A percentile compares a stretch with the other conserved stretches of the same genome.
Evolutionary conservation across 2,113 vertebrate species (phyloP).

Genomic region (Hippoglossus stenolepis): DNA sequence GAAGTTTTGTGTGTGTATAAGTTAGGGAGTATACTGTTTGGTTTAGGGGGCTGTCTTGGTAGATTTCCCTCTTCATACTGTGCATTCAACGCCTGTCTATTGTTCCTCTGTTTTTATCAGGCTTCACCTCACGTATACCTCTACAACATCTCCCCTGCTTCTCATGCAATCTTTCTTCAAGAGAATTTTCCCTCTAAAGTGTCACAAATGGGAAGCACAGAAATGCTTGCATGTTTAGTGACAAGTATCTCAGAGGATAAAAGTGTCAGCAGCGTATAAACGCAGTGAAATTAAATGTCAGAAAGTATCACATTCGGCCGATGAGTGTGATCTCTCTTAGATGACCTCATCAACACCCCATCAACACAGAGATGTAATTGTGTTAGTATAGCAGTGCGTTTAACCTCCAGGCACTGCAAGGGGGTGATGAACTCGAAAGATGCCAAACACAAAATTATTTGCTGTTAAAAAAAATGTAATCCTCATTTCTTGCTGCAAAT

Average conservation of each 20-base stretch:
- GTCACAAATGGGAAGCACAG: conserved; percentile 4
- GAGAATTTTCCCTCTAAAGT: neutral
- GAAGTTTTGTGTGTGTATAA: conserved; percentile 19
- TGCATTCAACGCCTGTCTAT: conserved; percentile 4
- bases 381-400: neutral
- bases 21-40: conserved; percentile 15
- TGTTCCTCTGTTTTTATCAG: conserved; percentile 25
- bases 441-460: neutral
- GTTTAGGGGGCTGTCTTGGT: conserved; percentile 32
- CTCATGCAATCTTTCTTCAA: neutral
- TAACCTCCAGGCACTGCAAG: neutral
- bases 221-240: conserved; percentile 1
- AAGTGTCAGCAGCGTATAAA: conserved; percentile 35
- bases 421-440: neutral
- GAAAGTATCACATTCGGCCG: conserved; percentile 47
- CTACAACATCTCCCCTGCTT: neutral
- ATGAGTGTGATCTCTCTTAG: conserved; percentile 38
- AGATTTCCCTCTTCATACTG: conserved; percentile 17
- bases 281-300: conserved; percentile 63
- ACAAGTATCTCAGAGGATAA: conserved; percentile 33
- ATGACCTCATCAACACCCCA: conserved; percentile 49
- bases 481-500: neutral
- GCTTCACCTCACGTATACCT: conserved; percentile 26
- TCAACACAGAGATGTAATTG: conserved; percentile 28
- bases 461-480: neutral